Evolutionary conservation across 2,797 vertebrate species (phyloP).

Genomic region (Luscinia megarhynchos): DNA sequence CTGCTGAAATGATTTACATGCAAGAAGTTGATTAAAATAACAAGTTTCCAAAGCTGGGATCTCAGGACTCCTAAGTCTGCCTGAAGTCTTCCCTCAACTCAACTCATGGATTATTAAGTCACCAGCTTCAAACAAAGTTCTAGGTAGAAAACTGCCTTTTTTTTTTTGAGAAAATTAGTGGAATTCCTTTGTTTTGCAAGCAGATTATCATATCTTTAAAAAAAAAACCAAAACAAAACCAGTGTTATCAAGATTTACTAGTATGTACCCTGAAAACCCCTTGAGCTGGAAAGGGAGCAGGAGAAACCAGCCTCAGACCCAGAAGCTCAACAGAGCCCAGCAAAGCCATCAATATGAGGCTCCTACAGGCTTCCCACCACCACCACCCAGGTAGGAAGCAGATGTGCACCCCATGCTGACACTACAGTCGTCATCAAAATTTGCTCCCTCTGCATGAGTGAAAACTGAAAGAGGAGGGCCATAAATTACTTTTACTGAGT

Average conservation of each 20-base stretch:
- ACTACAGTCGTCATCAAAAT: background rate
- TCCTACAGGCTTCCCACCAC: background rate
- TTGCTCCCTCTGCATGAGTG: background rate
- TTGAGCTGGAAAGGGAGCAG: background rate
- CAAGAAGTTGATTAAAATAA: constrained; percentile 19
- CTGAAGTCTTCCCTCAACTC: constrained; percentile 31
- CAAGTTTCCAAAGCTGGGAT: background rate
- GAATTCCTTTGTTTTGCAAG: constrained; percentile 54
- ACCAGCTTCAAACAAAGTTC: constrained; percentile 27
- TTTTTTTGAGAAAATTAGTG: constrained; percentile 33
- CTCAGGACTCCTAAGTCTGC: background rate
- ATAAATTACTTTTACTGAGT: background rate
- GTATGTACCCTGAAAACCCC: background rate
- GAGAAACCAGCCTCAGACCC: background rate
- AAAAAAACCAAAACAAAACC: background rate
- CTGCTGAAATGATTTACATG: background rate
- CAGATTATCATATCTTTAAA: constrained; percentile 21
- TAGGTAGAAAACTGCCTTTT: constrained; percentile 42
- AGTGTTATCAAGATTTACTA: constrained; percentile 15
- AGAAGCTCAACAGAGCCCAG: background rate
- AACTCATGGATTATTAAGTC: constrained; percentile 26
- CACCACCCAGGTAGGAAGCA: background rate
- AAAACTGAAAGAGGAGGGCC: background rate
- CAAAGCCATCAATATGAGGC: background rate
- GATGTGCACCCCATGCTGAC: background rate